Evolutionary conservation across 2,113 vertebrate genomes (phyloP).

Genomic region (Xenopus borealis): DNA sequence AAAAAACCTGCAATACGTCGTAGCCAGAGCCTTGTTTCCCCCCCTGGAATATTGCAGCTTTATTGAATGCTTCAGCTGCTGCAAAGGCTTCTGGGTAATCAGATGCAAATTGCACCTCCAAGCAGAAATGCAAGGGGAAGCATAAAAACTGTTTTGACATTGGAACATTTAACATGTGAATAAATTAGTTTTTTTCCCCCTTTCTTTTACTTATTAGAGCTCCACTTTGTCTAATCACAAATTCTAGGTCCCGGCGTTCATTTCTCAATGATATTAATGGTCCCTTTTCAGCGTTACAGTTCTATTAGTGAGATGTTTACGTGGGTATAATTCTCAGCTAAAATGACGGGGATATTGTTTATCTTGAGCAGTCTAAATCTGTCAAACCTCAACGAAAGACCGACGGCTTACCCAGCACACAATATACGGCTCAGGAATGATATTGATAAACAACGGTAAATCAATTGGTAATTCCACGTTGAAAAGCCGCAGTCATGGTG

Average conservation of each 20-base stretch:
- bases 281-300: constrained; percentile 7
- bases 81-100: constrained; percentile 21
- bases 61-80: not conserved
- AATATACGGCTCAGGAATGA: constrained; percentile 17
- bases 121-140: constrained; percentile 19
- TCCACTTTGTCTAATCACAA: constrained; percentile 21
- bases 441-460: not conserved
- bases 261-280: constrained; percentile 32
- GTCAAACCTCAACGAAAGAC: constrained; percentile 20
- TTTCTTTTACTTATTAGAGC: constrained; percentile 23
- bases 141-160: constrained; percentile 23
- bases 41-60: not conserved
- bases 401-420: constrained; percentile 4
- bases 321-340: constrained; percentile 22
- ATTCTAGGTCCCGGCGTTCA: not conserved
- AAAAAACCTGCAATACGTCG: too few relatives aligned
- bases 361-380: constrained; percentile 22
- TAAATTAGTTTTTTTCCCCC: constrained; percentile 3
- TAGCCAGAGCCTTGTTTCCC: too few relatives aligned
- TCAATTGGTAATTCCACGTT: not conserved
- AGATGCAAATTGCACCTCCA: constrained; percentile 17
- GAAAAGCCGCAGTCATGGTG: not conserved
- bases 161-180: constrained; percentile 18
- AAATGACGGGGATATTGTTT: constrained; percentile 29
- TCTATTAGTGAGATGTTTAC: constrained; percentile 22